Conservation (phyloP, 2,797 vertebrate species). For the Bradypodion pumilum region DNA sequence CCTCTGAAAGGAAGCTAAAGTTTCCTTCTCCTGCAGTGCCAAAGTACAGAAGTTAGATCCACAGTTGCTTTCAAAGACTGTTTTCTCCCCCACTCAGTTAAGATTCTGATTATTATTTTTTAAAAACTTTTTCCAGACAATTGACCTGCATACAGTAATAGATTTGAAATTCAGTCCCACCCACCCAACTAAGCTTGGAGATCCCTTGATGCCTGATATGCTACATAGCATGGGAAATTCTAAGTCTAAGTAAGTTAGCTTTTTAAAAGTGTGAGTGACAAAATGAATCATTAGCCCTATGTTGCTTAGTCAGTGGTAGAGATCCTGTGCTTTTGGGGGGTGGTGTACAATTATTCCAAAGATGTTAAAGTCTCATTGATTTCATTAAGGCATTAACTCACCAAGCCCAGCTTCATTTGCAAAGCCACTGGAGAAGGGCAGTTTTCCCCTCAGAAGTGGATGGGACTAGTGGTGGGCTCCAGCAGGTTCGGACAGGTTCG, state of each 20-base stretch:
- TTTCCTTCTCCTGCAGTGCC: not conserved
- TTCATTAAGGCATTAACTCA: not conserved
- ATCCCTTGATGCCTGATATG: too few relatives aligned
- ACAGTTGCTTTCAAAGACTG: not conserved
- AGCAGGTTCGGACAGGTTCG: too few relatives aligned
- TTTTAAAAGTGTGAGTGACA: not conserved
- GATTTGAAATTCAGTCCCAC: not conserved
- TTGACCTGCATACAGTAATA: not conserved
- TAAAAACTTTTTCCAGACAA: not conserved
- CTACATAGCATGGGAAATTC: too few relatives aligned
- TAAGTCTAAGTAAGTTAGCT: too few relatives aligned
- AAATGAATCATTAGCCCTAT: not conserved
- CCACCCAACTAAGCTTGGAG: not conserved
- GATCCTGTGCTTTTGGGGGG: not conserved
- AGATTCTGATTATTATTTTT: constrained; percentile 10
- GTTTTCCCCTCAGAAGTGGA: not conserved
- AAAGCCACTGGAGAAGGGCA: not conserved
- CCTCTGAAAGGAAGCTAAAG: not conserved
- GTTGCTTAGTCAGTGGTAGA: not conserved
- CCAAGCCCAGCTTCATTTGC: too few relatives aligned
- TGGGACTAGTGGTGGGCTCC: too few relatives aligned
- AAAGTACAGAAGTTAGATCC: accelerated
- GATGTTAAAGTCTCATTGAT: not conserved
- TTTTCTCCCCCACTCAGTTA: not conserved
- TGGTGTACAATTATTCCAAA: not conserved